Evolutionary conservation across 2,888 invertebrate genomes (phyloP).

Genomic region (Drosophila prolongata): DNA sequence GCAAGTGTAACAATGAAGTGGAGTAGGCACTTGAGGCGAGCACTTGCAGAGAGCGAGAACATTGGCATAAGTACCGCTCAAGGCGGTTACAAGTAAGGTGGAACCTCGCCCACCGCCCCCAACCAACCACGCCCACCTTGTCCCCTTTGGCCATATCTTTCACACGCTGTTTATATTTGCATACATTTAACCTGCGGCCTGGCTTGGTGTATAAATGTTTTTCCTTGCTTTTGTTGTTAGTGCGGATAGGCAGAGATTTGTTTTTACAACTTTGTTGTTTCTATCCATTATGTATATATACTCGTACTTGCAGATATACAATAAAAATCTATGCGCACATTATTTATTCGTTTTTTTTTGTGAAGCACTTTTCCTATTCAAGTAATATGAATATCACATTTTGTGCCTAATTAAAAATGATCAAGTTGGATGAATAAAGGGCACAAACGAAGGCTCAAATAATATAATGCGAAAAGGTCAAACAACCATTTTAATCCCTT

Average conservation of each 20-base stretch:
- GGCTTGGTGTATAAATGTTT: constrained; percentile 47
- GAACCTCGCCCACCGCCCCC: constrained; percentile 3
- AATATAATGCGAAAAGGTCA: too few relatives aligned
- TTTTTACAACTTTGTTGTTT: constrained; percentile 64
- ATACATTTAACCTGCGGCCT: constrained; percentile 72
- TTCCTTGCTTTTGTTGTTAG: constrained; percentile 40
- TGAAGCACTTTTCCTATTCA: background rate
- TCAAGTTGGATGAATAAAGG: background rate
- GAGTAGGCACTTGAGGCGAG: constrained; percentile 53
- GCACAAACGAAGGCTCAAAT: too few relatives aligned
- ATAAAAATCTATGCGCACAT: background rate
- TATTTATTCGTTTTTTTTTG: constrained; percentile 4
- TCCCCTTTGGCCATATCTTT: constrained; percentile 48
- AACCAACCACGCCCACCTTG: constrained; percentile 2
- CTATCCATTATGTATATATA: constrained; percentile 5
- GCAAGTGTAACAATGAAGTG: constrained; percentile 74
- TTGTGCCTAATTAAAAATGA: background rate
- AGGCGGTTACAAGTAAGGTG: constrained; percentile 58
- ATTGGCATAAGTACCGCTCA: constrained; percentile 72
- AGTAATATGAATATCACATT: background rate
- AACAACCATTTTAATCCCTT: too few relatives aligned
- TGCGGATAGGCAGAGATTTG: constrained; percentile 52
- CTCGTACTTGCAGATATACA: constrained; percentile 16
- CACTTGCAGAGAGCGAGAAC: constrained; percentile 55
- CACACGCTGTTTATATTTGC: constrained; percentile 76